Evolutionary conservation across 1,140 invertebrate species (phyloP).

Genomic region (Leptopilina clavipes): DNA sequence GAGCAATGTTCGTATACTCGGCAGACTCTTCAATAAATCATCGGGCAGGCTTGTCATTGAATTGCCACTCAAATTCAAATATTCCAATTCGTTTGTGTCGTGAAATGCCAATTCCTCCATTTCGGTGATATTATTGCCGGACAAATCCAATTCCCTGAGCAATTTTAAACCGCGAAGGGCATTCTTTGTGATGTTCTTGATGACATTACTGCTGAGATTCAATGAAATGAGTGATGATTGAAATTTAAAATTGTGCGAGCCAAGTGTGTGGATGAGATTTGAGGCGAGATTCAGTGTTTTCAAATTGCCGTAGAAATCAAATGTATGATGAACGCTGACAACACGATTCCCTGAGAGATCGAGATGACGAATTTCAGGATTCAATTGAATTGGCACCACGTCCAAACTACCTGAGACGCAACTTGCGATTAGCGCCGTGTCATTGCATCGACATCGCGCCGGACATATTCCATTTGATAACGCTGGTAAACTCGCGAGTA

Average conservation of each 20-base stretch:
- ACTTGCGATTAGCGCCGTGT: constrained; percentile 82
- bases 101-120: constrained; percentile 83
- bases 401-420: constrained; percentile 86
- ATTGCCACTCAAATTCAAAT: constrained; percentile 86
- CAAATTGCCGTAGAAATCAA: constrained; percentile 87
- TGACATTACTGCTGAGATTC: constrained; percentile 85
- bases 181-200: constrained; percentile 82
- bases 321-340: constrained; percentile 81
- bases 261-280: constrained; percentile 86
- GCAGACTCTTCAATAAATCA: constrained; percentile 82
- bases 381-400: constrained; percentile 90
- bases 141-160: constrained; percentile 82
- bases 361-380: constrained; percentile 86
- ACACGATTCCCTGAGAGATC: constrained; percentile 86
- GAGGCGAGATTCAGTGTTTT: constrained; percentile 86
- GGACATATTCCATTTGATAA: constrained; percentile 82
- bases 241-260: constrained; percentile 85
- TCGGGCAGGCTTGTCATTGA: constrained; percentile 82
- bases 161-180: constrained; percentile 84
- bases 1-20: constrained; percentile 80
- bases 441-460: constrained; percentile 86
- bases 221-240: constrained; percentile 79
- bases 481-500: constrained; percentile 53
- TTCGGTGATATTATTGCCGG: constrained; percentile 84
- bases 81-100: constrained; percentile 81